Evolutionary conservation across 2,888 invertebrate species (phyloP), one percentile per base, ranked within the genome.

Genomic region (Limnephilus marmoratus): DNA sequence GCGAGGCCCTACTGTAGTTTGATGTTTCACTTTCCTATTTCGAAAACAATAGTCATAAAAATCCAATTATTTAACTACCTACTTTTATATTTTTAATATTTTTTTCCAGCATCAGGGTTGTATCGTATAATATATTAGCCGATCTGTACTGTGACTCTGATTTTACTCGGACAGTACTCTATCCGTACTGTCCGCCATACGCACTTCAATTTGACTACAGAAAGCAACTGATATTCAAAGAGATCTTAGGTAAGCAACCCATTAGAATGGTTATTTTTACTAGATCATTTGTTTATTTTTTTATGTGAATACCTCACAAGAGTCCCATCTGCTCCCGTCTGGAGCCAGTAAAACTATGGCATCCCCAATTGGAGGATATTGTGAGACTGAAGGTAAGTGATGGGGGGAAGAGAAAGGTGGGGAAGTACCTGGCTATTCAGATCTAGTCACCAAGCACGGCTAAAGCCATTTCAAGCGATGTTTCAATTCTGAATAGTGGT

Each of bases 81-180:
- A 9, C 9, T 83, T 11, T 9, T 37, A 49, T 49, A 41, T 82
- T 82, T 82, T 91, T 85, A 31, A 85, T 85, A 91, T 81, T 92
- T 93, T 93, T 94, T 96, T 96, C 94, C 95, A 97, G 97, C 94
- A 97, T 98, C 94, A 97, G 99, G 89, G 97, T 99, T 93, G 97
- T 98, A 7, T 97, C 97, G 0, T 99, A 99, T 95, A 99, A 99
- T 95, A 97, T 99, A 94, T 96, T 99, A 94, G 99, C 99, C 7
- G 98, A 99, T 95, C 95, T 98, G 45, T 99, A 99, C 95, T 98
- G 99, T 93, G 98, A 99, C 95, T 98, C 98, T 0, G 98, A 98
- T 93, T 97, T 96, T 94, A 97, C 98, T 0, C 96, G 98, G 94
- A 96, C 96, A 90, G 96, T 97, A 90, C 96, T 99, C 1, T 98